Evolutionary conservation across 2,888 invertebrate genomes (phyloP), one percentile per base, ranked within the genome.

Genomic region (Xestia ashworthii): DNA sequence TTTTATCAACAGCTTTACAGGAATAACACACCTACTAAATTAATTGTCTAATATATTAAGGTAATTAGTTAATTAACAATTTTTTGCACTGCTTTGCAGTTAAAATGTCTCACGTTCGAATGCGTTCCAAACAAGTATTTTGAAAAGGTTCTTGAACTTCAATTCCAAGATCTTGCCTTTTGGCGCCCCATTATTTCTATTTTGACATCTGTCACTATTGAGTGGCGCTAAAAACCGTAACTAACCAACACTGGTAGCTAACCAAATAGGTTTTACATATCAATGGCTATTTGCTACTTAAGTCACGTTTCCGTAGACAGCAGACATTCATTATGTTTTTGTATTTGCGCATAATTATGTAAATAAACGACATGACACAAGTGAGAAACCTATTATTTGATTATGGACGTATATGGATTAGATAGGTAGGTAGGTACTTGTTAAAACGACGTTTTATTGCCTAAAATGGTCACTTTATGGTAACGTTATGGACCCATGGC

Each of bases 321-420:
- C 60, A 83, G 72, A 74, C 74, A 65, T 60, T n/a, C 16, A 22
- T 78, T 32, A 73, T 73, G 67, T 70, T 71, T 80, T 87, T 84
- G 68, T 76, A 71, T 87, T 84, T 74, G 84, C 66, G 65, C 72
- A 58, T 87, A 73, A 55, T 22, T 58, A 50, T 44, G 60, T 55
- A 76, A 48, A 75, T 71, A 44, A 25, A 55, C 22, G 55, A 72
- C 46, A 46, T 55, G 62, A 53, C 58, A 67, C 53, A 67, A 69
- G 71, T 50, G 44, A 86, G 53, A 68, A 73, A 71, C 62, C 25
- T 32, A 70, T 74, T 75, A 74, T 74, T 64, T 60, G 38, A 48
- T 67, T 53, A 46, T 75, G 14, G 5, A 55, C 16, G 8, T 64
- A 6, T 9, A 50, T 9, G 44, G 55, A 50, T 81, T 66, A 38